A percentile compares a stretch with the other conserved stretches of the same genome.
Conservation (phyloP, 2,888 invertebrate genomes). For the Adineta ricciae region DNA sequence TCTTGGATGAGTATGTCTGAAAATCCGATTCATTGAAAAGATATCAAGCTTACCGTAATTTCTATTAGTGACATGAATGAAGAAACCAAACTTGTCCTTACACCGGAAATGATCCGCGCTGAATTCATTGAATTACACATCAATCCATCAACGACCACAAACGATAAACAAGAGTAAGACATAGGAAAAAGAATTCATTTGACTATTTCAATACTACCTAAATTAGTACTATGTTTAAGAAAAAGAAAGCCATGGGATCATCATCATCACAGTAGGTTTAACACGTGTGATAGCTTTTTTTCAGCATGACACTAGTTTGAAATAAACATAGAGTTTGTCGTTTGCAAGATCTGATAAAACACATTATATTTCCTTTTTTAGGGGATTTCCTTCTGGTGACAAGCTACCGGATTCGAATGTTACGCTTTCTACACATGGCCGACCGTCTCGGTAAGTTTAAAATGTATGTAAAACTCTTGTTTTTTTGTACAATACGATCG, state of each 20-base stretch:
- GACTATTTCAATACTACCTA: not conserved
- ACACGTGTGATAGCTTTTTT: slow-evolving; percentile 26
- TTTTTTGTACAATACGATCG: not conserved
- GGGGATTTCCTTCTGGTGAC: slow-evolving; percentile 43
- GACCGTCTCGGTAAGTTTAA: slow-evolving; percentile 41
- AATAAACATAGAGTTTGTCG: no score
- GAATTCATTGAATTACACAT: slow-evolving; percentile 38
- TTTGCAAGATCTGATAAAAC: not conserved
- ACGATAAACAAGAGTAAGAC: not conserved
- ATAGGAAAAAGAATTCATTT: not conserved
- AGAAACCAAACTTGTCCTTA: slow-evolving; percentile 36
- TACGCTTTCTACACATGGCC: slow-evolving; percentile 42
- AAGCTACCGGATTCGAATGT: slow-evolving; percentile 44
- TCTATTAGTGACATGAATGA: slow-evolving; percentile 10
- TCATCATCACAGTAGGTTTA: not conserved
- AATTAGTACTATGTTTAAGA: slow-evolving; percentile 10
- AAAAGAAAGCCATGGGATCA: not conserved
- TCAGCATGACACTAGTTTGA: not conserved
- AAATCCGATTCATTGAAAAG: not conserved
- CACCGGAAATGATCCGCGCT: slow-evolving; percentile 45
- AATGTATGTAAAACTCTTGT: not conserved
- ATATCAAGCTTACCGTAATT: not conserved
- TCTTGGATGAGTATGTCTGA: slow-evolving; percentile 4
- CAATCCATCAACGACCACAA: not conserved
- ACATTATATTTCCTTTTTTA: not conserved